These are phyloP conservation scores for Helogale parvula DNA, from an alignment of 2,113 vertebrate genomes.

Conservation along the genomic window DNA sequence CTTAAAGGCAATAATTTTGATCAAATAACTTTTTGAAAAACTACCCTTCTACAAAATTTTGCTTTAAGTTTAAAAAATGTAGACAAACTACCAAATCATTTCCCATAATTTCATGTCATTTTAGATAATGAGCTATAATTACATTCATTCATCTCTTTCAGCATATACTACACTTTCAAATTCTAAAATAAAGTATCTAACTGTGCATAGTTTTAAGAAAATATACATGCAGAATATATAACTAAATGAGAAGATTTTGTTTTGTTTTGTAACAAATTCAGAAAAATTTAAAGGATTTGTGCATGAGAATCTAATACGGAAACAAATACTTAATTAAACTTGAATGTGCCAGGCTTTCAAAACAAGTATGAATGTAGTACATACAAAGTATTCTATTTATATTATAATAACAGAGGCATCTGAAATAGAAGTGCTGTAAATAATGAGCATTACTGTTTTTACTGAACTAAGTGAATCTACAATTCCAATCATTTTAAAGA, in stretches of 20 bases:
- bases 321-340: not conserved
- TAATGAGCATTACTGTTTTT: not conserved
- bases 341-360: not conserved
- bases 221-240: not conserved
- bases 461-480: not conserved
- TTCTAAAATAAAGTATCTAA: not conserved
- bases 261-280: not conserved
- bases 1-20: not conserved
- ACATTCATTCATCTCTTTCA: slow-evolving; percentile 3
- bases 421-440: not conserved
- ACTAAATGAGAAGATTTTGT: not conserved
- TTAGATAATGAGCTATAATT: slow-evolving; percentile 49
- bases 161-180: not conserved
- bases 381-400: not conserved
- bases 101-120: slow-evolving; percentile 16
- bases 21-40: not conserved
- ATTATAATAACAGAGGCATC: not conserved
- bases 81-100: not conserved
- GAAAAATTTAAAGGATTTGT: not conserved
- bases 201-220: not conserved
- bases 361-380: not conserved
- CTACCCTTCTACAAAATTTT: not conserved
- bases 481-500: not conserved
- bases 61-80: not conserved
- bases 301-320: not conserved